phyloP scores from a whole-genome alignment of 2,888 invertebrate genomes.

The Ophonus ardosiacus region DNA sequence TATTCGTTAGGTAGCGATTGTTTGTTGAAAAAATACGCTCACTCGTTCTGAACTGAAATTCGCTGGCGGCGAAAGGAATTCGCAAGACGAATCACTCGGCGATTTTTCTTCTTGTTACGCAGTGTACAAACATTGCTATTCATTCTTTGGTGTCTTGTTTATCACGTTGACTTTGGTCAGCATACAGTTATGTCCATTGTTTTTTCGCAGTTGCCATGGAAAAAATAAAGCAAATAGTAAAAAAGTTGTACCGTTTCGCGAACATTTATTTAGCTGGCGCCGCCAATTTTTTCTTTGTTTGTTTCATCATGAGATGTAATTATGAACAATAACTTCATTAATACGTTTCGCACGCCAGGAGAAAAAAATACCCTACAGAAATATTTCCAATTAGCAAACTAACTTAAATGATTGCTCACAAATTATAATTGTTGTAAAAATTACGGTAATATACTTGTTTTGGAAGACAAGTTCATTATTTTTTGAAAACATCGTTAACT shows the following conservation, averaged over 20 bases:
- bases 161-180: conserved; percentile 39
- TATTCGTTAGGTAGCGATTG: conserved; percentile 26
- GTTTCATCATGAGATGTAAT: conserved; percentile 17
- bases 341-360: conserved; percentile 5
- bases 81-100: conserved; percentile 3
- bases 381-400: neutral
- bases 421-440: neutral
- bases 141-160: conserved; percentile 45
- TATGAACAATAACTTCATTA: conserved; percentile 43
- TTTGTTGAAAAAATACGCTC: conserved; percentile 4
- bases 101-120: conserved; percentile 33
- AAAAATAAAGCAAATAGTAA: conserved; percentile 38
- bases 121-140: conserved; percentile 33
- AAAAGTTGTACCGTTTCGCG: conserved; percentile 31
- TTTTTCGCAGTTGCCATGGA: conserved; percentile 11
- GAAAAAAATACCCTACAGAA: neutral
- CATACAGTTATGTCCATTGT: conserved; percentile 42
- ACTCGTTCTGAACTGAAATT: too few species aligned
- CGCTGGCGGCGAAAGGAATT: neutral
- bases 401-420: neutral
- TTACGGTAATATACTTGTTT: neutral
- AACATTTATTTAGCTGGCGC: conserved; percentile 21
- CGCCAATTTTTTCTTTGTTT: conserved; percentile 3
- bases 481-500: neutral
- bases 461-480: neutral